Conservation (phyloP, 2,113 vertebrate species). For the Ginglymostoma cirratum region DNA sequence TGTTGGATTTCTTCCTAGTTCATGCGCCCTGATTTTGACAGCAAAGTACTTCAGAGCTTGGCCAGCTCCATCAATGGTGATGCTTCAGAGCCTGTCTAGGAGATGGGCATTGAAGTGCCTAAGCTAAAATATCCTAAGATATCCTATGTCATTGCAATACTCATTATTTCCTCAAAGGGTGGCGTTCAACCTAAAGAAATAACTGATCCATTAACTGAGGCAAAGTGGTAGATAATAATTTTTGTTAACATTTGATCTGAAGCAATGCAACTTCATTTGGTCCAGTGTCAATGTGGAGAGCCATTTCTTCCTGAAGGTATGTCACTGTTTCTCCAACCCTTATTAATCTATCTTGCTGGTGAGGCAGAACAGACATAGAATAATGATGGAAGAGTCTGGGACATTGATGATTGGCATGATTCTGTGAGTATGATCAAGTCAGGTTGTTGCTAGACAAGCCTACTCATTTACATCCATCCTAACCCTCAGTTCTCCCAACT, state of each 20-base stretch:
- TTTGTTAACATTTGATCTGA: not conserved
- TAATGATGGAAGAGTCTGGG: not conserved
- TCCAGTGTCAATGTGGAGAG: not conserved
- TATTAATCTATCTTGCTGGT: not conserved
- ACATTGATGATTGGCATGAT: not conserved
- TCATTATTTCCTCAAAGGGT: not conserved
- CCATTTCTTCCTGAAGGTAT: not conserved
- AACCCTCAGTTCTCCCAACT: not conserved
- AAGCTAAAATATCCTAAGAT: no score
- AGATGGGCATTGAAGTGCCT: no score
- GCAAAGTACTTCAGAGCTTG: no score
- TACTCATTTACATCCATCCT: no score
- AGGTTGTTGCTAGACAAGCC: no score
- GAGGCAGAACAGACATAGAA: not conserved
- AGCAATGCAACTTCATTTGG: not conserved
- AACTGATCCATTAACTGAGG: not conserved
- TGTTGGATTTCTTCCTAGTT: no score
- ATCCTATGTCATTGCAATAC: not conserved
- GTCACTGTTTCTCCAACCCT: not conserved
- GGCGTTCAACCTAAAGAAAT: not conserved
- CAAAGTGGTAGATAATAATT: not conserved
- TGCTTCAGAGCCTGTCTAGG: no score
- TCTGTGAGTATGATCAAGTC: not conserved
- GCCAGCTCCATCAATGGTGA: no score
- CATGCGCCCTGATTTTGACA: no score